Evolutionary conservation across 2,113 vertebrate genomes (phyloP), one percentile per base, ranked within the genome.

Genomic region (Nestor notabilis): DNA sequence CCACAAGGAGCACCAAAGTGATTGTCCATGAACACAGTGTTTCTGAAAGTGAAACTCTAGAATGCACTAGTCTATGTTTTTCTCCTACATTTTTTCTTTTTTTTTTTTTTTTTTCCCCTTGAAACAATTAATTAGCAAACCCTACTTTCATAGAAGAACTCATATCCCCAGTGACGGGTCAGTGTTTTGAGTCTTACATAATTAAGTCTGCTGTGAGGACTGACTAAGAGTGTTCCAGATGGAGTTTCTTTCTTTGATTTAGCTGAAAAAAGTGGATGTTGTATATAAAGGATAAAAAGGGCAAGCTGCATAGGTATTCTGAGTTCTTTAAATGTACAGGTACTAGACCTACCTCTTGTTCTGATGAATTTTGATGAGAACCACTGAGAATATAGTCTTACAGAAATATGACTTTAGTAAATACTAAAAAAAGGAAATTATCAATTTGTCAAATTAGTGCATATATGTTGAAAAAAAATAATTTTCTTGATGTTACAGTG

Each of bases 101-200:
- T 14, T 17, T 14, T 28, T 8, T 53, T 33, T 24, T 27, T 33
- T 25, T 17, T 1, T 0, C 0, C 1, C 2, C 14, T 47, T 31
- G 27, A 63, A 88, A 46, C 35, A 58, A 60, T 41, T 76, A 60
- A 47, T 52, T 77, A 31, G 6, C 9, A 66, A 29, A 4, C 6
- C 4, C 5, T 85, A 2, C 12, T 89, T 72, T 71, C 18, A 25
- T 5, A 55, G 28, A 50, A 63, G 10, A 70, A 33, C 3, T 31
- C 9, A 28, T 24, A 46, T 81, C 4, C 64, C 55, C 9, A 17
- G 23, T 49, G 27, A 61, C 0, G 1, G 46, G 29, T 78, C 56
- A 68, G 7, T 52, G 6, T 35, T 95, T 84, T 75, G 18, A 70
- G 17, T 33, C 11, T 55, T 91, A 9, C 14, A 24, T 41, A 55